phyloP scores from a whole-genome alignment of 2,113 vertebrate genomes.

The Pogona vitticeps region DNA sequence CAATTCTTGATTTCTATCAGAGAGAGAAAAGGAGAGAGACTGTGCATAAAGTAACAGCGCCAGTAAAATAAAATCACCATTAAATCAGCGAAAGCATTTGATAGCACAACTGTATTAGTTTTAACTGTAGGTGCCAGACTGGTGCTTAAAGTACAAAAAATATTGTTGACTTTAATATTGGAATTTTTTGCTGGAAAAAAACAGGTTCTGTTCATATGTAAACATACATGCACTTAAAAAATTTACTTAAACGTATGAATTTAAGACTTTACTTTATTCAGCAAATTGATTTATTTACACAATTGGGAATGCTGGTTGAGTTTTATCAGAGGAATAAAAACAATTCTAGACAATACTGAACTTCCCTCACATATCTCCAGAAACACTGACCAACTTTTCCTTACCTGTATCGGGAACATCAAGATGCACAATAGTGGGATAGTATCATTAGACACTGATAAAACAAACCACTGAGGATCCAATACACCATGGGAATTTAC shows the following conservation, averaged over 20 bases:
- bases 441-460: conserved; percentile 77
- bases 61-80: conserved; percentile 66
- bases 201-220: conserved; percentile 69
- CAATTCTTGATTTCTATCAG: background rate
- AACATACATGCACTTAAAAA: conserved; percentile 77
- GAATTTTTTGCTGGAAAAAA: conserved; percentile 64
- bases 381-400: conserved; percentile 77
- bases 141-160: conserved; percentile 59
- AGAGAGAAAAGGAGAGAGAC: conserved; percentile 19
- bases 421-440: conserved; percentile 74
- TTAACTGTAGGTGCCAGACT: conserved; percentile 55
- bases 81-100: conserved; percentile 70
- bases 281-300: conserved; percentile 86
- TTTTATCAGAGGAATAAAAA: conserved; percentile 81
- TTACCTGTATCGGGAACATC: conserved; percentile 86
- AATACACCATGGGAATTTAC: conserved; percentile 76
- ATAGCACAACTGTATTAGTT: conserved; percentile 64
- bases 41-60: conserved; percentile 59
- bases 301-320: conserved; percentile 81
- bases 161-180: conserved; percentile 52
- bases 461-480: conserved; percentile 78
- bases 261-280: conserved; percentile 88
- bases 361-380: conserved; percentile 62
- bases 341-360: conserved; percentile 80
- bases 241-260: conserved; percentile 83